phyloP scores from a whole-genome alignment of 2,888 invertebrate species.

The Hirtodrosophila cameraria region DNA sequence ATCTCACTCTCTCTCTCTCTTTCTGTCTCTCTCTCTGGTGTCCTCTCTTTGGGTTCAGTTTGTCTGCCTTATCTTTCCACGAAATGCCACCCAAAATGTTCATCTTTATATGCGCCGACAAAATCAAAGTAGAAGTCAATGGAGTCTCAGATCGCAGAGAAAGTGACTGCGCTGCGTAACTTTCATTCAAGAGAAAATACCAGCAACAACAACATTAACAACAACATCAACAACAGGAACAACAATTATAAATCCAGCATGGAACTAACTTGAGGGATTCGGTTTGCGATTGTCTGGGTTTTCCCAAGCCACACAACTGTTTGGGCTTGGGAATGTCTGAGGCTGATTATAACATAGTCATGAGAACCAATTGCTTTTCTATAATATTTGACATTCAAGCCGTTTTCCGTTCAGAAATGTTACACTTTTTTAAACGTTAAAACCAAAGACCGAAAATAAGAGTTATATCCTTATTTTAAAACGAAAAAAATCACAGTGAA shows the following conservation, averaged over 20 bases:
- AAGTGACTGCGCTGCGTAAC: slow-evolving; percentile 48
- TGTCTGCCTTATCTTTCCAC: slow-evolving; percentile 64
- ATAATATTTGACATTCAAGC: too few species aligned
- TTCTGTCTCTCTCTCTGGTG: too few species aligned
- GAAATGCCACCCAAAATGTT: slow-evolving; percentile 74
- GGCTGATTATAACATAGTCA: background rate
- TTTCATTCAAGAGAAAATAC: slow-evolving; percentile 67
- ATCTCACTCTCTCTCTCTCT: too few species aligned
- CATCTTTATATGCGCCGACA: slow-evolving; percentile 60
- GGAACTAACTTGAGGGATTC: slow-evolving; percentile 14
- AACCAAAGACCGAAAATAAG: too few species aligned
- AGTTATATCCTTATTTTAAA: too few species aligned
- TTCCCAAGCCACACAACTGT: background rate
- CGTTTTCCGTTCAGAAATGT: too few species aligned
- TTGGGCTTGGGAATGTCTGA: slow-evolving; percentile 26
- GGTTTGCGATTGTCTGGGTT: slow-evolving; percentile 17
- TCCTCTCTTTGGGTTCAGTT: slow-evolving; percentile 19
- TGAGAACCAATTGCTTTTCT: too few species aligned
- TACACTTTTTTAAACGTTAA: too few species aligned
- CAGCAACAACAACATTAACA: slow-evolving; percentile 18
- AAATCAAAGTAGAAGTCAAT: slow-evolving; percentile 21
- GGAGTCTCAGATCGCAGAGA: slow-evolving; percentile 40
- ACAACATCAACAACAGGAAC: slow-evolving; percentile 1
- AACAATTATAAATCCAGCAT: background rate
- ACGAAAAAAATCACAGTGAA: too few species aligned